phyloP scores from a whole-genome alignment of 2,888 invertebrate genomes.

The Hydrotaea cyrtoneurina region DNA sequence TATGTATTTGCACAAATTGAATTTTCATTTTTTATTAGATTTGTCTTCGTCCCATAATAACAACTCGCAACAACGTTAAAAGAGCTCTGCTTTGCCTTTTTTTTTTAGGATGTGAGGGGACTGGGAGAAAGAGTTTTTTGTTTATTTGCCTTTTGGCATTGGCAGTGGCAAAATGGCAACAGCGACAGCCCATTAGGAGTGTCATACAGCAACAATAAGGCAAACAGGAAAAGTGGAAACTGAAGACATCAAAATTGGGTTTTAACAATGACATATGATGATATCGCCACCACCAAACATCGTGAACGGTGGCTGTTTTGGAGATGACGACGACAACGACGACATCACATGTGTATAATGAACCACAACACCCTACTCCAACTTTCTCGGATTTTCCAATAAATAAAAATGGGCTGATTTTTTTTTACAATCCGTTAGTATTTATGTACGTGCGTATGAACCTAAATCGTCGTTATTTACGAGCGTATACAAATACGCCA shows the following conservation, averaged over 20 bases:
- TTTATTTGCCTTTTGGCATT: background rate
- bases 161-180: slow-evolving; percentile 12
- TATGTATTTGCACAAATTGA: background rate
- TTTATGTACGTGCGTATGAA: too few species aligned
- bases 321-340: background rate
- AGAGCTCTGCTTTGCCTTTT: background rate
- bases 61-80: background rate
- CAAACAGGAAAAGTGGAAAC: background rate
- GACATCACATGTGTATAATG: background rate
- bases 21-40: background rate
- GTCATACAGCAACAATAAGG: background rate
- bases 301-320: background rate
- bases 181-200: slow-evolving; percentile 17
- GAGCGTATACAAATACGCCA: too few species aligned
- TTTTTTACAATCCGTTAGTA: too few species aligned
- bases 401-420: slow-evolving; percentile 6
- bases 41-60: background rate
- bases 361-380: background rate
- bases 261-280: slow-evolving; percentile 30
- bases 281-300: background rate
- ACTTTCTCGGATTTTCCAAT: background rate
- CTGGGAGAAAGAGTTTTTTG: background rate
- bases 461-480: too few species aligned
- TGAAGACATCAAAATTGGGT: slow-evolving; percentile 24
- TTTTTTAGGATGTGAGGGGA: too few species aligned